These are phyloP conservation scores for Panagrolaimus sp. DNA, from an alignment of 1,140 invertebrate genomes.

Conservation along the genomic window DNA sequence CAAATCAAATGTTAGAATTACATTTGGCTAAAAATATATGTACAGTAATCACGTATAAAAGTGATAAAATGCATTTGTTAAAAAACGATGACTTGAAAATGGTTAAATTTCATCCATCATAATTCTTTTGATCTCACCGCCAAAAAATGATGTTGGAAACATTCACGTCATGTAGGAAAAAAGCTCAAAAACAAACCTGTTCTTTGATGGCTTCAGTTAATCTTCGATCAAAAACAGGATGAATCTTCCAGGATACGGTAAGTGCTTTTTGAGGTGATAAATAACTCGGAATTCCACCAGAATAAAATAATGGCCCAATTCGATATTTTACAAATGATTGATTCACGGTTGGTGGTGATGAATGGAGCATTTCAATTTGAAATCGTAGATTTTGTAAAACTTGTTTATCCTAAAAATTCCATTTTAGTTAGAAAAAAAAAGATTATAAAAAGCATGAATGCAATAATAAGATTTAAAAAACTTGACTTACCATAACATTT, in stretches of 20 bases:
- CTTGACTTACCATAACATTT: constrained; percentile 9
- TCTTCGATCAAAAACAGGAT: not conserved
- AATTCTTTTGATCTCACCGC: no score
- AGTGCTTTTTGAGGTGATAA: not conserved
- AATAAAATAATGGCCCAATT: not conserved
- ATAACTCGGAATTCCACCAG: not conserved
- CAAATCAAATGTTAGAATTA: not conserved
- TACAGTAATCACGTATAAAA: not conserved
- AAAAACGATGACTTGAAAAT: no score
- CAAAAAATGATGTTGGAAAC: no score
- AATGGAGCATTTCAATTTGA: not conserved
- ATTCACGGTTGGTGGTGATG: not conserved
- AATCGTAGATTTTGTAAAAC: not conserved
- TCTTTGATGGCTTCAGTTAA: not conserved
- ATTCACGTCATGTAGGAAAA: no score
- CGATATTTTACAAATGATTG: not conserved
- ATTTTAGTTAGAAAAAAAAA: not conserved
- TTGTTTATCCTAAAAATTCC: not conserved
- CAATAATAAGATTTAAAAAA: no score
- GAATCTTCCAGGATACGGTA: not conserved
- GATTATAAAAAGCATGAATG: not conserved
- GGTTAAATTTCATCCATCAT: no score
- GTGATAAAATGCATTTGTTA: not conserved
- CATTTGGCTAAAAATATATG: constrained; percentile 8
- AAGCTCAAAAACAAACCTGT: not conserved